Base-by-base conservation (phyloP, 1,140 invertebrate genomes). In the Acromyrmex echinatior region DNA sequence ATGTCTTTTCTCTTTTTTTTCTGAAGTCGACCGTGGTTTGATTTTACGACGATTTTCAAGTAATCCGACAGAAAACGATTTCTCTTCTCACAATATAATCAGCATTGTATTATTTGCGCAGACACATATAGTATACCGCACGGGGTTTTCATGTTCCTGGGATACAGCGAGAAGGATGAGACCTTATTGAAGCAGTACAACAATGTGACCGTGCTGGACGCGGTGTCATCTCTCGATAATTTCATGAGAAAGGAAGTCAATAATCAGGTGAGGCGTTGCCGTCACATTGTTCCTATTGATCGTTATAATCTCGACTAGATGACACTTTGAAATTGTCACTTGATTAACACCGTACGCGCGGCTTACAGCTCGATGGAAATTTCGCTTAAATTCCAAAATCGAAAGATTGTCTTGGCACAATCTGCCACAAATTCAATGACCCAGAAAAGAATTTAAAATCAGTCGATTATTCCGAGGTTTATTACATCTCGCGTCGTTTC, bases 101-200 rank as follows among this genome's bases (percentile, higher is more conserved):
- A 49, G 51, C 6, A 18, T 45, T 62, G 28, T 87, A 66, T 76
- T 79, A 25, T 81, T 63, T 79, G 58, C 49, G 16, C 96, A 98
- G 97, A 97, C 92, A 96, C 97, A 91, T 98, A 98, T 95, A 97
- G 96, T 87, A 96, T 98, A 86, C 97, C 97, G 14, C 97, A 97
- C 94, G 98, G 98, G 25, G 97, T 98, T 60, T 98, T 98, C 95
- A 96, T 99, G 88, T 97, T 98, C 94, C 96, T 98, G 65, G 98
- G 98, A 51, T 98, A 98, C 94, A 98, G 98, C 92, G 97, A 98
- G 86, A 97, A 97, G 25, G 98, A 99, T 94, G 98, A 98, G 94
- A 96, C 97, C n/a, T 95, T 98, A 71, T 96, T 98, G 79, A 96
- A 97, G 88, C 97, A 97, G 63, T 97, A 98, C 93, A 98, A 97